Percentiles rank a stretch among this genome's conserved stretches.
Conservation (phyloP, 2,888 invertebrate species). For the Homarus gammarus region DNA sequence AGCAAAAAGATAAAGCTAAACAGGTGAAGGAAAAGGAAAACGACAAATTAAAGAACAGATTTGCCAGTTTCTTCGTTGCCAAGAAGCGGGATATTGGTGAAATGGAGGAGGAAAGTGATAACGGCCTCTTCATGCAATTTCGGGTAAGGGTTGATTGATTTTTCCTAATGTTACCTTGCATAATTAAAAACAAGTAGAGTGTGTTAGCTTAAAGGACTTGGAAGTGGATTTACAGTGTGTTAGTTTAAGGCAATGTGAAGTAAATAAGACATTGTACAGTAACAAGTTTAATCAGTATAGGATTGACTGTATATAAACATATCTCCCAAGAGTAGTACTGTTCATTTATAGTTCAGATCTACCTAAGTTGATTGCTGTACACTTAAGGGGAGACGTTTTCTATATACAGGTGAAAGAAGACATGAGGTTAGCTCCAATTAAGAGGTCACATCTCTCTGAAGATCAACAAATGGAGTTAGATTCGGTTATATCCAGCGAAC, state of each 20-base stretch:
- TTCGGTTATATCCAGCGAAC: conserved; percentile 78
- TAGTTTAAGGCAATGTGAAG: too few relatives aligned
- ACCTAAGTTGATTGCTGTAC: too few relatives aligned
- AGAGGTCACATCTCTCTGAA: conserved; percentile 82
- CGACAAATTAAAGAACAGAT: conserved; percentile 56
- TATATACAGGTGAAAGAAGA: conserved; percentile 86
- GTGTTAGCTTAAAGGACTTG: too few relatives aligned
- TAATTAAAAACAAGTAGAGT: too few relatives aligned
- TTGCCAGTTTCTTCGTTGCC: conserved; percentile 73
- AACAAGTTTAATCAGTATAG: too few relatives aligned
- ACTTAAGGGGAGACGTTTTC: too few relatives aligned
- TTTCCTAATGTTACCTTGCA: too few relatives aligned
- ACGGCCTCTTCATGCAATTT: conserved; percentile 51
- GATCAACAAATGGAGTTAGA: conserved; percentile 83
- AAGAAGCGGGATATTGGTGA: conserved; percentile 52
- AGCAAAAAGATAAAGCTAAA: conserved; percentile 61
- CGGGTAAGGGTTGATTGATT: conserved; percentile 36
- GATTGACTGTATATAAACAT: too few relatives aligned
- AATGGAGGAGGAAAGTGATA: conserved; percentile 18
- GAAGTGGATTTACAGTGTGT: too few relatives aligned
- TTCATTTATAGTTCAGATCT: too few relatives aligned
- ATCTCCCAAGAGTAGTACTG: too few relatives aligned
- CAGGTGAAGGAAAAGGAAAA: conserved; percentile 39
- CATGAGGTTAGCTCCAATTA: conserved; percentile 90
- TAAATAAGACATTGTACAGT: too few relatives aligned